These are phyloP conservation scores for Eilema caniola DNA, from an alignment of 2,888 invertebrate genomes.

Conservation along the genomic window DNA sequence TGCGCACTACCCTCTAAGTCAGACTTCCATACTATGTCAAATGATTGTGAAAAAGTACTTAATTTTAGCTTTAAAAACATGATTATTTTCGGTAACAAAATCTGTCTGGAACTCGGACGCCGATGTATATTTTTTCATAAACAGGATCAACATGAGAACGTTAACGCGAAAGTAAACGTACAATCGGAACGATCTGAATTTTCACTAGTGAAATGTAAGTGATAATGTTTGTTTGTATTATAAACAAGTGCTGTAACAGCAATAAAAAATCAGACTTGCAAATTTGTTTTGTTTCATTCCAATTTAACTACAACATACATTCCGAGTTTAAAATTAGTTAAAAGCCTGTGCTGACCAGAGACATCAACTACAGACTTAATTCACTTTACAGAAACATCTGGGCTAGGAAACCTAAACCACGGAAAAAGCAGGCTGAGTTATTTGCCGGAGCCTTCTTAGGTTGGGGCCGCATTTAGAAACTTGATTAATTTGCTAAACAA, in stretches of 20 bases:
- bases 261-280: slow-evolving; percentile 84
- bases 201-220: slow-evolving; percentile 80
- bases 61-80: slow-evolving; percentile 71
- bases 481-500: too few species aligned
- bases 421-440: too few species aligned
- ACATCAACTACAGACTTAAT: too few species aligned
- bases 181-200: slow-evolving; percentile 76
- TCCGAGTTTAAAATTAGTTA: too few species aligned
- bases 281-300: slow-evolving; percentile 57
- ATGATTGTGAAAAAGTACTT: slow-evolving; percentile 71
- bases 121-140: slow-evolving; percentile 62
- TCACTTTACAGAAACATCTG: too few species aligned
- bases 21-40: slow-evolving; percentile 60
- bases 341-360: too few species aligned
- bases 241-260: slow-evolving; percentile 85
- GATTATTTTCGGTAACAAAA: slow-evolving; percentile 52
- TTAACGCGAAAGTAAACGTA: slow-evolving; percentile 61
- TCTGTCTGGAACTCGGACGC: slow-evolving; percentile 47
- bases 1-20: slow-evolving; percentile 68
- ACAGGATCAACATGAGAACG: slow-evolving; percentile 47
- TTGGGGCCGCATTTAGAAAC: too few species aligned
- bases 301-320: background rate
- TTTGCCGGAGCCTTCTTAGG: too few species aligned
- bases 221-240: slow-evolving; percentile 83
- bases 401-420: too few species aligned